Conservation (phyloP, 2,113 vertebrate species). For the Oceanites oceanicus region DNA sequence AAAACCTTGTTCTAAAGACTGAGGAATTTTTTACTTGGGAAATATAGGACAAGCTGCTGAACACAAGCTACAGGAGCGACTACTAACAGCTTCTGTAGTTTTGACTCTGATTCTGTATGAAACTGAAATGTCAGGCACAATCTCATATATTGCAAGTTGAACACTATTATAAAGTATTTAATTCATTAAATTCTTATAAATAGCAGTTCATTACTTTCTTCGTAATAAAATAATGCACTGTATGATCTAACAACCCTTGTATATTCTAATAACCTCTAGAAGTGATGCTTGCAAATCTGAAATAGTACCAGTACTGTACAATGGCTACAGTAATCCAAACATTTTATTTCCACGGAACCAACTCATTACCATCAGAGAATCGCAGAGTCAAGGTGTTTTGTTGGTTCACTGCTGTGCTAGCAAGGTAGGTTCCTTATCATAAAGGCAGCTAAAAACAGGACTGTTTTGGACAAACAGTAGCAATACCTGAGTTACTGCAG, state of each 20-base stretch:
- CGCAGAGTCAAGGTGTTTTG: not conserved
- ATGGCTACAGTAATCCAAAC: not conserved
- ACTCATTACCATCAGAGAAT: not conserved
- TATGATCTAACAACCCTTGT: not conserved
- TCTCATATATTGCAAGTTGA: not conserved
- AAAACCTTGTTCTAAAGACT: not conserved
- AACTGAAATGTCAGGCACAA: not conserved
- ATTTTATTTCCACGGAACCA: not conserved
- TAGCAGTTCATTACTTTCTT: not conserved
- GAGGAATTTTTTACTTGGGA: not conserved
- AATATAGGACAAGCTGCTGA: not conserved
- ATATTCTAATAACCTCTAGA: not conserved
- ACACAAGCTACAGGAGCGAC: not conserved
- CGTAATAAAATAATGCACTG: not conserved
- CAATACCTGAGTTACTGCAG: not conserved
- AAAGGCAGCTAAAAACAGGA: not conserved
- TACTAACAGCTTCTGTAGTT: not conserved
- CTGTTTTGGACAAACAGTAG: not conserved
- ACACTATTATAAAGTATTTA: not conserved
- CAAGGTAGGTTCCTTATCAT: not conserved
- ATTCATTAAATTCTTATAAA: not conserved
- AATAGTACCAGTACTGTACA: not conserved
- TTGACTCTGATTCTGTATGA: not conserved
- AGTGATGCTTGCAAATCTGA: not conserved
- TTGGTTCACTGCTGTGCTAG: not conserved